Conservation (phyloP, 2,113 vertebrate genomes). For the Halichoeres trimaculatus region DNA sequence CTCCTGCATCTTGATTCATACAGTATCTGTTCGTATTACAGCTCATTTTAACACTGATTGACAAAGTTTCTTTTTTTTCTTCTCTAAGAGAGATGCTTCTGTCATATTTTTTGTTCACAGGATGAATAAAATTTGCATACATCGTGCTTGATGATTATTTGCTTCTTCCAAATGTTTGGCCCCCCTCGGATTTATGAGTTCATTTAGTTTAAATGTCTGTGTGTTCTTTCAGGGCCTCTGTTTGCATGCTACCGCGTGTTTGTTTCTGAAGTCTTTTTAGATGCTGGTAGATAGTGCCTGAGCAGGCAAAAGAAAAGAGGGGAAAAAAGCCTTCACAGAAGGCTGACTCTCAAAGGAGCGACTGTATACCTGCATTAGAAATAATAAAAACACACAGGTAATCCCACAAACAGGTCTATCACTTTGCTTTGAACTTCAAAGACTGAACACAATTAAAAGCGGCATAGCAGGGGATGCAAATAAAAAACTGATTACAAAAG, state of each 20-base stretch:
- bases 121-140: constrained; percentile 72
- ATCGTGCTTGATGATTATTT: constrained; percentile 63
- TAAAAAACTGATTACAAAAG: constrained; percentile 72
- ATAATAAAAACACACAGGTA: constrained; percentile 74
- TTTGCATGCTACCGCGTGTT: constrained; percentile 62
- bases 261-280: constrained; percentile 63
- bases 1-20: constrained; percentile 54
- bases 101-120: constrained; percentile 61
- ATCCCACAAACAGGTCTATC: constrained; percentile 79
- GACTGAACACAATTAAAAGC: constrained; percentile 81
- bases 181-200: constrained; percentile 52
- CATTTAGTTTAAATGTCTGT: constrained; percentile 64
- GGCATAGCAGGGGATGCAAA: constrained; percentile 69
- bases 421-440: constrained; percentile 86
- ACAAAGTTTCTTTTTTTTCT: constrained; percentile 46
- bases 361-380: constrained; percentile 74
- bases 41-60: constrained; percentile 54
- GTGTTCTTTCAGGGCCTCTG: constrained; percentile 60
- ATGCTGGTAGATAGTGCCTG: constrained; percentile 59
- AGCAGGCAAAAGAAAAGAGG: constrained; percentile 52
- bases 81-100: constrained; percentile 50
- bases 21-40: constrained; percentile 59
- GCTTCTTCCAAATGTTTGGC: constrained; percentile 55
- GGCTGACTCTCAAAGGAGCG: constrained; percentile 78
- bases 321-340: constrained; percentile 62